Evolutionary conservation across 2,113 vertebrate species (phyloP), one percentile per base, ranked within the genome.

Genomic region (Felis chaus): DNA sequence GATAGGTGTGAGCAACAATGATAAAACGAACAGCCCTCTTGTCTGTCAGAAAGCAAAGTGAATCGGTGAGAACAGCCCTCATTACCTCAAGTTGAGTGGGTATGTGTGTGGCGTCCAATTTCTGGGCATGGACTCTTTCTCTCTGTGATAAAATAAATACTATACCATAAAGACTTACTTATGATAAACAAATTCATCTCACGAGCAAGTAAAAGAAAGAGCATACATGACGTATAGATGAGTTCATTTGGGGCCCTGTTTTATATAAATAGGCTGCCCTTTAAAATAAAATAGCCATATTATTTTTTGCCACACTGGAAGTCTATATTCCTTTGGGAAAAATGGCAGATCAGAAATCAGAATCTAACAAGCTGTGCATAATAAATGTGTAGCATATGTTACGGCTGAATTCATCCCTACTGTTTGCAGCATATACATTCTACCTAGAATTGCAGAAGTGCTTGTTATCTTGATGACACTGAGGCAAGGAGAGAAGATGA

Each of bases 311-410:
- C 96, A 96, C 97, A 84, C 95, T 98, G 94, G 85, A 97, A 98
- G 97, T 98, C 97, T 98, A 83, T 98, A 97, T 98, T 98, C 96
- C 97, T 98, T 96, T 83, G 98, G 97, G 98, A 0, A 63, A 93
- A 96, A 97, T 83, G 91, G 95, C 63, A 97, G 98, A 98, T 98
- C 98, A 98, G 97, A 97, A 98, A 98, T 98, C 95, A 98, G 98
- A 98, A 91, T 97, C 85, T 98, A 98, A 98, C 97, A 98, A 98
- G 96, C 98, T 98, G 92, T 98, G 97, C 98, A 98, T 98, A 98
- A 98, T 98, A 98, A 98, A 98, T 97, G 95, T 98, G 98, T 96
- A 97, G 97, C 50, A 5, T 96, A 98, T 97, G 97, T 98, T 96
- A 98, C 92, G 91, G 98, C 94, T 98, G 97, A 98, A 95, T 98